Evolutionary conservation across 2,797 vertebrate species (phyloP), one percentile per base, ranked within the genome.

Genomic region (Pteronotus mesoamericanus): DNA sequence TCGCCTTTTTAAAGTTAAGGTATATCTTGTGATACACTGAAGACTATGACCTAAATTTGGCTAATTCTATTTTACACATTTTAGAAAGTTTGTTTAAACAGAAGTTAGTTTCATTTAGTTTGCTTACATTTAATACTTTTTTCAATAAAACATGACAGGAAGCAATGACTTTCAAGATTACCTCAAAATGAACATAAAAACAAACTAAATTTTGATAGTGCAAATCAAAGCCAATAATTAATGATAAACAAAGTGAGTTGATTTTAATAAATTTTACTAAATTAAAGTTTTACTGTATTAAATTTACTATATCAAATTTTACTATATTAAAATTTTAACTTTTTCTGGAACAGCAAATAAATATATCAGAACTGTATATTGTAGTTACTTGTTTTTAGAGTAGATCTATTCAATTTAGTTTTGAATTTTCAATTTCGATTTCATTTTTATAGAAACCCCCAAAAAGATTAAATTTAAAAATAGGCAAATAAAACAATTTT

Each of bases 361-460:
- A 14, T 91, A 71, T 22, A 44, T 14, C 61, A 82, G 14, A 34
- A 34, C 6, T 74, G 69, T 86, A 61, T 53, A 83, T 9, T 78
- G 75, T 3, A 44, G 59, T 66, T 95, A 89, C 32, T 89, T 94
- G 32, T 71, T 83, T 64, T 84, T 94, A 68, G 14, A 79, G 42
- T 59, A 57, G n/a, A 51, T 46, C 48, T 61, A 59, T 46, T 15
- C 39, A 77, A 71, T 51, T 93, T 75, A 44, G 24, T 77, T 84
- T n/a, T 75, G 64, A 16, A 84, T 86, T 85, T 97, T 96, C 37
- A 61, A 74, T 94, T 92, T 89, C 32, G 32, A 61, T 91, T 83
- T 86, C 34, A 34, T 80, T 93, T 86, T 90, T 94, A 69, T 48
- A 86, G 68, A 66, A 95, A 77, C 57, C 10, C 10, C 42, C 16